Conservation (phyloP, 2,797 vertebrate genomes). For the Prionace glauca region DNA sequence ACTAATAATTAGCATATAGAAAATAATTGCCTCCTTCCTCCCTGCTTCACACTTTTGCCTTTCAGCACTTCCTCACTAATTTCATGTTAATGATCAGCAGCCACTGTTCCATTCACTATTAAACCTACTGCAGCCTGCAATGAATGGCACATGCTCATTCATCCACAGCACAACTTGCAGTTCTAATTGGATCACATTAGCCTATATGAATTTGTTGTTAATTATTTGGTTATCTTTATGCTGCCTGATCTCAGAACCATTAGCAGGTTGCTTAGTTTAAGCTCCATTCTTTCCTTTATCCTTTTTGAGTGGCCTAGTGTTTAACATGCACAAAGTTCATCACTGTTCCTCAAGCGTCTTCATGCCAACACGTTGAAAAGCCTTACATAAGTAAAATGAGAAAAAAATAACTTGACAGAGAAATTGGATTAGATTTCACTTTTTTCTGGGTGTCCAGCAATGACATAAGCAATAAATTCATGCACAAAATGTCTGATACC, state of each 20-base stretch:
- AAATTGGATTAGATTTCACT: neutral
- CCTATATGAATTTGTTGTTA: neutral
- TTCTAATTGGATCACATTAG: slow-evolving; percentile 10
- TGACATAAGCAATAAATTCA: neutral
- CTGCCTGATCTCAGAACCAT: neutral
- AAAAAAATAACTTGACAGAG: neutral
- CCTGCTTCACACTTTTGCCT: slow-evolving; percentile 18
- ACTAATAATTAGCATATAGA: slow-evolving; percentile 13
- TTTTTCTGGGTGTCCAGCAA: neutral
- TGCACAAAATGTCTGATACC: neutral
- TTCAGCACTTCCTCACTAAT: slow-evolving; percentile 36
- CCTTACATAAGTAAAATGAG: neutral
- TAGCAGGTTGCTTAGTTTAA: neutral
- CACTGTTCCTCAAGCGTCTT: neutral
- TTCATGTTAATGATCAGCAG: neutral
- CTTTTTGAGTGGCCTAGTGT: neutral
- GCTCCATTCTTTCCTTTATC: neutral
- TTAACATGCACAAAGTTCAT: neutral
- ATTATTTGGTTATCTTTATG: neutral
- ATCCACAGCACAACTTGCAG: neutral
- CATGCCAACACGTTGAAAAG: neutral
- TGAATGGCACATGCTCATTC: neutral
- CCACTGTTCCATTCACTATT: neutral
- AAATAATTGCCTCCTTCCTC: slow-evolving; percentile 36
- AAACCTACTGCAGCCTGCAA: neutral